These are phyloP conservation scores for Andrena bicolor DNA, from an alignment of 2,888 invertebrate genomes.

Conservation along the genomic window DNA sequence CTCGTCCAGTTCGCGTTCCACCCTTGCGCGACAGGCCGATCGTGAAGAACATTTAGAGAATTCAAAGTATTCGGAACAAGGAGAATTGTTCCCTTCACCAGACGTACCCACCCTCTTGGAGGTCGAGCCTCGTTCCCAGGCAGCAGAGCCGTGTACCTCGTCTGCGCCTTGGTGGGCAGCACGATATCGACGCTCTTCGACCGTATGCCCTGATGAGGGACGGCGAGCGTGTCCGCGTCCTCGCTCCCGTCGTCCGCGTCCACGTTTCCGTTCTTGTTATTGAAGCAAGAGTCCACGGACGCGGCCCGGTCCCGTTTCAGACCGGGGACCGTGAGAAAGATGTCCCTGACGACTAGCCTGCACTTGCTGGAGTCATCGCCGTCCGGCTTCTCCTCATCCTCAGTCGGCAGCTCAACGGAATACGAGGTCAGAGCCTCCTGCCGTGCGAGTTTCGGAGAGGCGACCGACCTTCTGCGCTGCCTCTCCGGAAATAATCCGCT, in stretches of 20 bases:
- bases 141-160: conserved; percentile 92
- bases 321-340: conserved; percentile 93
- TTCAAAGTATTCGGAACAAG: conserved; percentile 52
- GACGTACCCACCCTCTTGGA: conserved; percentile 85
- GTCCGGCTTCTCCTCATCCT: conserved; percentile 74
- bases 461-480: conserved; percentile 91
- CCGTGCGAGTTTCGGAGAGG: conserved; percentile 86
- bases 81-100: conserved; percentile 57
- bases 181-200: conserved; percentile 96
- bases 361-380: conserved; percentile 70
- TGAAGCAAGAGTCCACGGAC: conserved; percentile 95
- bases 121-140: conserved; percentile 78
- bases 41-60: conserved; percentile 35
- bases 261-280: conserved; percentile 89
- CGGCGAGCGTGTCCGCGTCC: conserved; percentile 89
- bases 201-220: conserved; percentile 90
- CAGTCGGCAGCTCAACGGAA: conserved; percentile 78
- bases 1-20: neutral
- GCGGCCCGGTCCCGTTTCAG: conserved; percentile 94
- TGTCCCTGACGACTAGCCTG: conserved; percentile 88
- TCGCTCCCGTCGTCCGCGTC: conserved; percentile 83
- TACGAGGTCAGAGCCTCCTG: conserved; percentile 93
- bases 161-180: conserved; percentile 93
- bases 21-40: neutral
- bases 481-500: conserved; percentile 74